These are phyloP conservation scores for Cyprinodon variegatus DNA, from an alignment of 2,113 vertebrate genomes.

Conservation along the genomic window DNA sequence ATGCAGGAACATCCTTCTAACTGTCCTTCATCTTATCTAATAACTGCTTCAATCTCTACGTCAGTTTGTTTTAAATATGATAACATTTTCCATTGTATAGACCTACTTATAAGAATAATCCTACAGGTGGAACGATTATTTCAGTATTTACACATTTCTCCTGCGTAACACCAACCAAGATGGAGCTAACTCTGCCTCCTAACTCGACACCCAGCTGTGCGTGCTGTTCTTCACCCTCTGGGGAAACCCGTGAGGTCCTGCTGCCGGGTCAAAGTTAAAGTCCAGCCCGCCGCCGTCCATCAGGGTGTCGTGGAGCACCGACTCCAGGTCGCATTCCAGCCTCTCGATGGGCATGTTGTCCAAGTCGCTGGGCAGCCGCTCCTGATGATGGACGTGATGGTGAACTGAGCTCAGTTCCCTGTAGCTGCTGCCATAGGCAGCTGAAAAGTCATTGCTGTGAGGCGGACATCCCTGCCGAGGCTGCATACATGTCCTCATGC, in stretches of 20 bases:
- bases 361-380: constrained; percentile 96
- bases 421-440: constrained; percentile 84
- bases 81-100: background rate
- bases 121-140: background rate
- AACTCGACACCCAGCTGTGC: constrained; percentile 96
- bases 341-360: constrained; percentile 96
- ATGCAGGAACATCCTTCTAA: background rate
- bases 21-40: background rate
- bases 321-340: constrained; percentile 96
- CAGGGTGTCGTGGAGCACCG: constrained; percentile 94
- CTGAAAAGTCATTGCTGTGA: constrained; percentile 77
- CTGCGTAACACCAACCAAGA: background rate
- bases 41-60: background rate
- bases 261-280: constrained; percentile 95
- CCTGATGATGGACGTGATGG: constrained; percentile 81
- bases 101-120: background rate
- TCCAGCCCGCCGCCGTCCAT: constrained; percentile 96
- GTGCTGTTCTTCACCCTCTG: constrained; percentile 92
- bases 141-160: background rate
- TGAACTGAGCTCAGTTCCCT: constrained; percentile 79
- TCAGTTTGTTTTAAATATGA: background rate
- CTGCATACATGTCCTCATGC: constrained; percentile 85
- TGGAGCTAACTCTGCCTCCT: constrained; percentile 48
- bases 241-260: constrained; percentile 89
- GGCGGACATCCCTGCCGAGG: constrained; percentile 82